These are phyloP conservation scores for Mustela lutreola DNA, from an alignment of 2,113 vertebrate species.

Conservation along the genomic window DNA sequence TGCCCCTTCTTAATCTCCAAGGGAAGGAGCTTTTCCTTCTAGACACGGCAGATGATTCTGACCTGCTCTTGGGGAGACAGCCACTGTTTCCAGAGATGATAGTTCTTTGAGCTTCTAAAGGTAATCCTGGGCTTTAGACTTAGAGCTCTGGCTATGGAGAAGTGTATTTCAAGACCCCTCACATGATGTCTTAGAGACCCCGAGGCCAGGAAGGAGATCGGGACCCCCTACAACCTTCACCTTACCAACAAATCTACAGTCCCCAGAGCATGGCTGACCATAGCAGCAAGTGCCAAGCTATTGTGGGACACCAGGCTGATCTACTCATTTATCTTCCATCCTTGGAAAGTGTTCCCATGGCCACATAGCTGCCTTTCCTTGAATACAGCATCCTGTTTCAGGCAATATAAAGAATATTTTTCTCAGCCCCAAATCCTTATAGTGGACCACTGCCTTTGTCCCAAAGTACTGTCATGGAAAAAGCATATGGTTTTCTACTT, in stretches of 20 bases:
- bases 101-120: neutral
- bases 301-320: neutral
- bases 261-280: neutral
- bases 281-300: neutral
- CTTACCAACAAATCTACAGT: neutral
- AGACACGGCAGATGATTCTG: neutral
- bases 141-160: neutral
- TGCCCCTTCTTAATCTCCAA: neutral
- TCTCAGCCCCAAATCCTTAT: neutral
- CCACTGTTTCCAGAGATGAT: neutral
- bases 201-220: neutral
- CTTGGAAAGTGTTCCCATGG: neutral
- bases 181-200: neutral
- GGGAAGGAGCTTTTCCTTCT: neutral
- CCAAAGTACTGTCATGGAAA: neutral
- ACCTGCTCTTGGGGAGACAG: neutral
- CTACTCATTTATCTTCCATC: neutral
- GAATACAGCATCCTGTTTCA: neutral
- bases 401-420: neutral
- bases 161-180: neutral
- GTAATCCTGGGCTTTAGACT: neutral
- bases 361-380: neutral
- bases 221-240: neutral
- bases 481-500: neutral
- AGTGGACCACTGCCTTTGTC: neutral